Base-by-base conservation (phyloP, 2,113 vertebrate species). In the Platichthys flesus region DNA sequence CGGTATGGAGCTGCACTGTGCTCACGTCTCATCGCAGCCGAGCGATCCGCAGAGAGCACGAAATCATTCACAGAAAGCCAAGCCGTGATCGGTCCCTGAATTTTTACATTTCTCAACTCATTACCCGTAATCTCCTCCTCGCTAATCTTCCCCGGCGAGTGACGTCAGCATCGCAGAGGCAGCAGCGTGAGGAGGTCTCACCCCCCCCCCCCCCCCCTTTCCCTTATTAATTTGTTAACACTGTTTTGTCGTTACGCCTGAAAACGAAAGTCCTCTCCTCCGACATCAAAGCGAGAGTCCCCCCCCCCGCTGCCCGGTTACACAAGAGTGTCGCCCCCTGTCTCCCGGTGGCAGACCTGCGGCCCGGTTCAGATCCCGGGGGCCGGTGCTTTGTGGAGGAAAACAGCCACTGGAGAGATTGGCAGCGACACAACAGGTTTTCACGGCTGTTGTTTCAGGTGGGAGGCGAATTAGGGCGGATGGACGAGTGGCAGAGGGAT, bases 271-370 rank as follows among this genome's bases (percentile, higher is more conserved):
- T 84, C 82, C 67, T 86, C 77, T 55, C 78, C 71, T 45, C 45
- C 86, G 91, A 95, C 92, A 96, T 97, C 95, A 97, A 96, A 97
- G 94, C 86, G 88, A 9, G 51, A 54, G 92, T 93, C 89, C 81
- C 23, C 23, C 23, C 23, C 26, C 93, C 95, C 92, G 95, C 96
- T 95, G 94, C 88, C 95, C 84, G 74, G 92, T 94, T 93, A 96
- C 94, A 93, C 68, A 64, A 95, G 93, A 95, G 92, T 94, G 94
- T 95, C 95, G 94, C 95, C 94, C 94, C 94, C 47, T 2, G 9
- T 88, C 94, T 94, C 94, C 42, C 12, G 24, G 14, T 4, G 28
- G 21, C 23, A 15, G n/a, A 2, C 13, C 23, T 3, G 9, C 56
- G 13, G 56, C 8, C 56, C 56, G 93, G 96, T 95, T 96, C 94